Base-by-base conservation (phyloP, 2,888 invertebrate genomes). In the Cremastobaeus sp. region DNA sequence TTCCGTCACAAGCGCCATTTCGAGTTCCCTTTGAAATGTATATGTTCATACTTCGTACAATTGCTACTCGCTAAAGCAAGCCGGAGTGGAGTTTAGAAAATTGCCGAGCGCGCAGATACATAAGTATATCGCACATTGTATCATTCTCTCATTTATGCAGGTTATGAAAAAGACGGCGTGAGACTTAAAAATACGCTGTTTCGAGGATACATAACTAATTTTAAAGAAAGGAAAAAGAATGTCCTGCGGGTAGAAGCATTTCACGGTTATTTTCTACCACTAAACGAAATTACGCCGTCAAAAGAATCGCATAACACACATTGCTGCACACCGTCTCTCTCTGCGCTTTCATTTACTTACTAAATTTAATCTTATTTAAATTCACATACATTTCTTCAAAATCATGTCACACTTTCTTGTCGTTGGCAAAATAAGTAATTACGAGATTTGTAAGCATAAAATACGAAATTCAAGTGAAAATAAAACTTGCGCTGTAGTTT, bases 201-300 rank as follows among this genome's bases (percentile, higher is more conserved):
- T 15, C 59, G 45, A 43, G 59, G 20, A 45, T 41, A 57, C 57
- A 35, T 37, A 68, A 68, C 59, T 59, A 68, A 68, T 68, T 50
- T 68, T 57, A 66, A 68, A 68, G 52, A 52, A 48, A 25, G 17
- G 50, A 5, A 41, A 21, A 47, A 32, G 52, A 48, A 55, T 45
- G 50, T 52, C 52, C 35, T 32, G 14, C 37, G 5, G 43, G 21
- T 17, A 39, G 37, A 57, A 45, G 45, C 57, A 45, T 57, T 60
- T 35, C 43, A 37, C 52, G 25, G 43, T 41, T 34, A 66, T 66
- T 66, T 66, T 47, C 48, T 57, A 57, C 57, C 43, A 57, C 57
- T 68, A 68, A 68, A 59, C 32, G 68, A 50, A 68, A 68, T 59
- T 68, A 68, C 66, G 11, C 12, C 55, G 35, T 50, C 59, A 59